phyloP scores from a whole-genome alignment of 2,113 vertebrate species.

The Arothron firmamentum region DNA sequence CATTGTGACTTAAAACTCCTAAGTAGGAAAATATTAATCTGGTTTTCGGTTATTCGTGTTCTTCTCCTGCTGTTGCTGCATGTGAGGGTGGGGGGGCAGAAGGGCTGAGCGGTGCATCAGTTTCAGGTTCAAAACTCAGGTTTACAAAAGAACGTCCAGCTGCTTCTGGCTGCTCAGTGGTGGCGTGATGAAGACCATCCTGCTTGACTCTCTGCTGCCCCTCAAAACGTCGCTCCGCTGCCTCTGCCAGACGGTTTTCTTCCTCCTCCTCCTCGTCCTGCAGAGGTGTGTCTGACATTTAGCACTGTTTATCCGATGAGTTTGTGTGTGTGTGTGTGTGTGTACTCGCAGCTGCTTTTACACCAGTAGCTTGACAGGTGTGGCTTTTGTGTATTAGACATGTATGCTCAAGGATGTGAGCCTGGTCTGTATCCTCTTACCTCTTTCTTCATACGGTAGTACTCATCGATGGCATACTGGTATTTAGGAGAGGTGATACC shows the following conservation, averaged over 20 bases:
- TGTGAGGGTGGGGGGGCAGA: slow-evolving; percentile 79
- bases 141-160: slow-evolving; percentile 84
- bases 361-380: background rate
- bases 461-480: slow-evolving; percentile 98
- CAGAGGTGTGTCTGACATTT: slow-evolving; percentile 5
- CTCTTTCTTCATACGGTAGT: slow-evolving; percentile 97
- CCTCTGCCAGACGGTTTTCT: slow-evolving; percentile 88
- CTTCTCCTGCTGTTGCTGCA: slow-evolving; percentile 3
- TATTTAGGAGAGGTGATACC: slow-evolving; percentile 97
- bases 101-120: slow-evolving; percentile 65
- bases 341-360: background rate
- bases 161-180: slow-evolving; percentile 81
- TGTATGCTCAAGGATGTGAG: background rate
- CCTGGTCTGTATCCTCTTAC: slow-evolving; percentile 58
- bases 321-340: background rate
- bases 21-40: slow-evolving; percentile 16
- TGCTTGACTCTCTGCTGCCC: slow-evolving; percentile 73
- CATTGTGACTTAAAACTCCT: slow-evolving; percentile 16
- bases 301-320: background rate
- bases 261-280: slow-evolving; percentile 95
- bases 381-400: background rate
- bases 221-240: slow-evolving; percentile 81
- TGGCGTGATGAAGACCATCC: slow-evolving; percentile 55
- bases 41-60: slow-evolving; percentile 10
- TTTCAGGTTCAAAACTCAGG: slow-evolving; percentile 88